Conservation (phyloP, 2,888 invertebrate species). For the Perithous albicinctus region DNA sequence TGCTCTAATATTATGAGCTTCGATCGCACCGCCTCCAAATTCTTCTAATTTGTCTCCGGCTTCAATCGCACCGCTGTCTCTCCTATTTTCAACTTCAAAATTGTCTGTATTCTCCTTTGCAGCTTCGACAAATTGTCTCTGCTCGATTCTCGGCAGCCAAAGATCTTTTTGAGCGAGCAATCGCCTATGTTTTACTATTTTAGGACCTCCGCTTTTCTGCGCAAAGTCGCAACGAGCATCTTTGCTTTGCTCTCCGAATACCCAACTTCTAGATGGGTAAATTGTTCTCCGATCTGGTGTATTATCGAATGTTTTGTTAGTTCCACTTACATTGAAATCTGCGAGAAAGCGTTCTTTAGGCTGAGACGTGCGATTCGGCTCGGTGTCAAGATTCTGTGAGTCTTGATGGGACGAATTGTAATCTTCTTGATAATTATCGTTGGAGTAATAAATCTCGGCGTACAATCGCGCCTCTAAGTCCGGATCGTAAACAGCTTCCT, state of each 20-base stretch:
- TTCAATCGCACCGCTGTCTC: too few species aligned
- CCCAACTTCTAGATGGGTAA: slow-evolving; percentile 12
- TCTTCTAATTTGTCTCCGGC: not conserved
- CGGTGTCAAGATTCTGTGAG: not conserved
- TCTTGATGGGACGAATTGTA: not conserved
- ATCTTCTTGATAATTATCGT: slow-evolving; percentile 67
- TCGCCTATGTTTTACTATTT: not conserved
- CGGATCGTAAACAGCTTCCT: slow-evolving; percentile 50
- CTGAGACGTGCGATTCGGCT: too few species aligned
- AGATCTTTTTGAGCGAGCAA: slow-evolving; percentile 35
- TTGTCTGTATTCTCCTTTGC: not conserved
- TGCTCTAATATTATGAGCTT: not conserved
- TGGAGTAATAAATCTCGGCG: slow-evolving; percentile 77
- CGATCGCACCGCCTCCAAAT: not conserved
- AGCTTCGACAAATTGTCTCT: too few species aligned
- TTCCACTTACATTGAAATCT: too few species aligned
- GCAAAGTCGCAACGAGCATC: not conserved
- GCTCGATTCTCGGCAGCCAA: slow-evolving; percentile 27
- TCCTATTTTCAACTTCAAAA: not conserved
- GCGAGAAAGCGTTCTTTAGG: too few species aligned
- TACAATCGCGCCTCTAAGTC: slow-evolving; percentile 78
- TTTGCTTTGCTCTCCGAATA: not conserved
- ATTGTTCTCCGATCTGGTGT: not conserved
- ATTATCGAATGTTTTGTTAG: not conserved
- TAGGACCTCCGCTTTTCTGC: not conserved